Conservation (phyloP, 2,888 invertebrate species). For the Mesoligia furuncula region DNA sequence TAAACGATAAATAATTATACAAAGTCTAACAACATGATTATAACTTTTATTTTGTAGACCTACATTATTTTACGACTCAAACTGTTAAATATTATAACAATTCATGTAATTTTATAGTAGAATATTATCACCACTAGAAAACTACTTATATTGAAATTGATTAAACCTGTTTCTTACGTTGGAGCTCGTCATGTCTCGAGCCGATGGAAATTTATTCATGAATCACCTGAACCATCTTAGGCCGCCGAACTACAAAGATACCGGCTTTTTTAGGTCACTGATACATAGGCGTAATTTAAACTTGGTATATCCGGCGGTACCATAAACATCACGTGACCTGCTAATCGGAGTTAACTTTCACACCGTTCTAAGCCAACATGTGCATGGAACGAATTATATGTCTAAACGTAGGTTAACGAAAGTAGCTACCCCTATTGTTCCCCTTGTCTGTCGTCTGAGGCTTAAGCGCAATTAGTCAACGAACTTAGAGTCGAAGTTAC, state of each 20-base stretch:
- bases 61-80: background rate
- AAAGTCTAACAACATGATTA: background rate
- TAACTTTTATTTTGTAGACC: background rate
- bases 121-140: background rate
- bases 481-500: background rate
- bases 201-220: constrained; percentile 52
- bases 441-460: constrained; percentile 12
- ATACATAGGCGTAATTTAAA: constrained; percentile 33
- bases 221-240: constrained; percentile 37
- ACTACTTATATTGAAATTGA: constrained; percentile 15
- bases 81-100: background rate
- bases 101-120: background rate
- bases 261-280: constrained; percentile 40
- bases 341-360: constrained; percentile 24
- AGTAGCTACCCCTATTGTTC: constrained; percentile 20
- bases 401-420: constrained; percentile 4
- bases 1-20: background rate
- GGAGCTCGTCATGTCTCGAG: constrained; percentile 23
- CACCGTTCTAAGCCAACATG: constrained; percentile 3
- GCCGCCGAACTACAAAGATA: constrained; percentile 32
- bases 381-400: constrained; percentile 15
- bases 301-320: background rate
- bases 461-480: constrained; percentile 31
- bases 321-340: constrained; percentile 6
- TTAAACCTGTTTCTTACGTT: constrained; percentile 15